Base-by-base conservation (phyloP, 2,888 invertebrate species). In the Dasypolia templi region DNA sequence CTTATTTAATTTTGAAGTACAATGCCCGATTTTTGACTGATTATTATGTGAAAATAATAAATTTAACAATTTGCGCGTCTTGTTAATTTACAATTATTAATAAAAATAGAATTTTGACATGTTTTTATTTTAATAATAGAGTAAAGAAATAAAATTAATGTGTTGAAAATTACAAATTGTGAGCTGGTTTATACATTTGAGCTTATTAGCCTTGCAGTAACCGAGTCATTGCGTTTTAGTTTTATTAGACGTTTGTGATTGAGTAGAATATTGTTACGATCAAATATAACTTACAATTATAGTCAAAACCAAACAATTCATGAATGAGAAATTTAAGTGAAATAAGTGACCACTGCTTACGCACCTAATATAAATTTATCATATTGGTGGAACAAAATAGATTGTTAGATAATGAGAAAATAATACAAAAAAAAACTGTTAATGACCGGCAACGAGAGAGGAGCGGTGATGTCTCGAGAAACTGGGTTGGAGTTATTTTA, bases 1-100 rank as follows among this genome's bases (percentile, higher is more conserved):
- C 26, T 64, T 35, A 49, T 56, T 68, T 19, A 65, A 63, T 72
- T 69, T 75, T 53, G 65, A 79, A 82, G 82, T 85, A 82, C 75
- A 62, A 71, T n/a, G 79, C 65, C 85, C 46, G 11, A 51, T 2
- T 67, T 53, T 32, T 42, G 19, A 44, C 9, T 35, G 29, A 59
- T 74, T 46, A 29, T 44, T 49, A 74, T 55, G 67, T 67, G 53
- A 35, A 58, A 51, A 29, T 79, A 79, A 68, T 80, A 44, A 64
- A 77, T 77, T 70, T 49, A 22, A 49, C 11, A 51, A 26, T 61
- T 44, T 39, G 29, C 49, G 12, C 42, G 19, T 61, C 35, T 12
- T 35, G 2, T 29, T 44, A 12, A 19, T 44, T 46, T 22, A 49
- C 7, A 44, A 19, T 17, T 19, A 58, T 35, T 46, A 22, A 39